These are phyloP conservation scores for Neogobius melanostomus DNA, from an alignment of 2,113 vertebrate genomes.

Conservation along the genomic window DNA sequence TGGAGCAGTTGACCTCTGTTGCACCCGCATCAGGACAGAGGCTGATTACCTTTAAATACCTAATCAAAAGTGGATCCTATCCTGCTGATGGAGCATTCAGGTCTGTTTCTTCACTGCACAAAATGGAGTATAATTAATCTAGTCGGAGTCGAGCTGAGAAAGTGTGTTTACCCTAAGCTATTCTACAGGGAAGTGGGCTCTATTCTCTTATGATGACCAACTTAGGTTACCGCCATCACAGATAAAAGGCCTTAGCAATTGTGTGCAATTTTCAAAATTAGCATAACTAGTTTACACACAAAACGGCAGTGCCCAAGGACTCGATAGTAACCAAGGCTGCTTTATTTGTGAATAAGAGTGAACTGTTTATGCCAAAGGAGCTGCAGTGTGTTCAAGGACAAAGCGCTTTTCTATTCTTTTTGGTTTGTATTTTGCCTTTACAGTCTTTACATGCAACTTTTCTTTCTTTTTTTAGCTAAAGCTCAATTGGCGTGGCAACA, in stretches of 20 bases:
- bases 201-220: constrained; percentile 36
- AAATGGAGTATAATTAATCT: constrained; percentile 34
- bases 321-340: constrained; percentile 48
- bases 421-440: constrained; percentile 18
- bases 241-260: constrained; percentile 9
- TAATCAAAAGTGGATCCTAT: constrained; percentile 28
- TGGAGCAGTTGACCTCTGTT: constrained; percentile 34
- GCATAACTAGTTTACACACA: constrained; percentile 33
- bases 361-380: constrained; percentile 45
- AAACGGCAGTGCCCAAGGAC: constrained; percentile 41
- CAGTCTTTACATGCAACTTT: constrained; percentile 5
- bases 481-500: too few relatives aligned
- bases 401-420: constrained; percentile 16
- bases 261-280: constrained; percentile 34
- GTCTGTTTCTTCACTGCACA: constrained; percentile 30
- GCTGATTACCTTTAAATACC: constrained; percentile 32
- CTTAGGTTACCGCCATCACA: constrained; percentile 42
- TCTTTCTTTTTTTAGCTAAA: too few relatives aligned
- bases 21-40: constrained; percentile 20
- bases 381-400: constrained; percentile 48
- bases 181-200: constrained; percentile 25
- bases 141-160: constrained; percentile 37
- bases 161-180: constrained; percentile 43
- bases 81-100: constrained; percentile 13
- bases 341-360: constrained; percentile 1